A percentile compares a stretch with the other conserved stretches of the same genome.
These are phyloP conservation scores for Callipepla californica DNA, from an alignment of 2,113 vertebrate genomes.

Conservation along the genomic window DNA sequence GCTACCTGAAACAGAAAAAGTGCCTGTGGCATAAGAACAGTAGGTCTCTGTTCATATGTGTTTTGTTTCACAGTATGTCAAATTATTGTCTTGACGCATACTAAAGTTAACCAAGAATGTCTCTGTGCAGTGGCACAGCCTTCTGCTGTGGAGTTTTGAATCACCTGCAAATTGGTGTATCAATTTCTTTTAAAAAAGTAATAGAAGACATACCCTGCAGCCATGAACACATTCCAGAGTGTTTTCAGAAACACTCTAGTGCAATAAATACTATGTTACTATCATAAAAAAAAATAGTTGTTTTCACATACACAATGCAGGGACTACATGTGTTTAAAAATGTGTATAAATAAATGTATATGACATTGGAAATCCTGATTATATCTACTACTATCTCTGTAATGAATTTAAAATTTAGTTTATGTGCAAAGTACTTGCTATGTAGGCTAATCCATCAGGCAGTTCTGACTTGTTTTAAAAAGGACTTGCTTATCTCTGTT, in stretches of 20 bases:
- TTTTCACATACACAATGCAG: neutral
- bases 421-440: neutral
- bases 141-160: conserved; percentile 13
- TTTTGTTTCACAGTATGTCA: conserved; percentile 56
- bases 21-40: conserved; percentile 7
- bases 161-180: conserved; percentile 37
- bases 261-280: neutral
- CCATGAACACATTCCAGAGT: neutral
- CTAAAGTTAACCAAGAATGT: neutral
- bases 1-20: conserved; percentile 30
- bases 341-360: neutral
- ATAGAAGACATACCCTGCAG: neutral
- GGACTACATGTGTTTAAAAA: neutral
- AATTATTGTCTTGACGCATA: conserved; percentile 34
- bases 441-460: neutral
- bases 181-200: conserved; percentile 25
- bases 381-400: neutral
- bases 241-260: neutral
- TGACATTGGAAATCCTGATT: neutral
- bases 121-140: neutral
- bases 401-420: neutral
- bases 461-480: neutral
- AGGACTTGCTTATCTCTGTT: neutral
- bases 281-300: neutral
- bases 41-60: conserved; percentile 34